Conservation (phyloP, 2,888 invertebrate genomes). For the Nowickia ferox region DNA sequence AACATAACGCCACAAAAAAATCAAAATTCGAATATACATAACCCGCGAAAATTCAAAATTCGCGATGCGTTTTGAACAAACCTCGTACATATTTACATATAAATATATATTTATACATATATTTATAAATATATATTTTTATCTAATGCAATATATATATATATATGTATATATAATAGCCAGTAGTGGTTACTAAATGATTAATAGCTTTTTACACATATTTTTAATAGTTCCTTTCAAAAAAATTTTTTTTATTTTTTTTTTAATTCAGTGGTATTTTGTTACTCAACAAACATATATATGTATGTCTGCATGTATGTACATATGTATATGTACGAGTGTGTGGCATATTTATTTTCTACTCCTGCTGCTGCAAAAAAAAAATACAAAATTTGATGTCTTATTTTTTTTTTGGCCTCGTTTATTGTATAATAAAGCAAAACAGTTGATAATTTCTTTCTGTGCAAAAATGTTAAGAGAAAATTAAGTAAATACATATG, state of each 20-base stretch:
- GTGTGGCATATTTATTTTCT: slow-evolving; percentile 27
- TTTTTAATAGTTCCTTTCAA: background rate
- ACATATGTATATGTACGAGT: no score
- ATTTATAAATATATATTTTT: no score
- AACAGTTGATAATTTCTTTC: slow-evolving; percentile 16
- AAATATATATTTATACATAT: no score
- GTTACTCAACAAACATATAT: background rate
- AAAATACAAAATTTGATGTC: slow-evolving; percentile 34
- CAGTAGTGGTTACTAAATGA: slow-evolving; percentile 59
- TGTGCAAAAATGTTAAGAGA: slow-evolving; percentile 31
- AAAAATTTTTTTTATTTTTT: slow-evolving; percentile 3
- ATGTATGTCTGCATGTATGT: no score
- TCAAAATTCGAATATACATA: no score
- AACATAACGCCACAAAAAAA: no score
- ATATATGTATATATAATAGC: no score
- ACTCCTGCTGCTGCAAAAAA: slow-evolving; percentile 1
- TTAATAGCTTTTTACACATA: slow-evolving; percentile 53
- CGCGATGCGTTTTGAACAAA: no score
- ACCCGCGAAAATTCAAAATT: no score
- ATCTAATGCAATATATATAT: no score
- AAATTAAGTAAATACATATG: slow-evolving; percentile 45
- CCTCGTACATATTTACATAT: no score
- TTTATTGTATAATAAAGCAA: slow-evolving; percentile 32
- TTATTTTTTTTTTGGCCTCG: slow-evolving; percentile 61
- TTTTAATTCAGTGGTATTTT: slow-evolving; percentile 23